Evolutionary conservation across 2,888 invertebrate species (phyloP).

Genomic region (Punctoribates punctum): DNA sequence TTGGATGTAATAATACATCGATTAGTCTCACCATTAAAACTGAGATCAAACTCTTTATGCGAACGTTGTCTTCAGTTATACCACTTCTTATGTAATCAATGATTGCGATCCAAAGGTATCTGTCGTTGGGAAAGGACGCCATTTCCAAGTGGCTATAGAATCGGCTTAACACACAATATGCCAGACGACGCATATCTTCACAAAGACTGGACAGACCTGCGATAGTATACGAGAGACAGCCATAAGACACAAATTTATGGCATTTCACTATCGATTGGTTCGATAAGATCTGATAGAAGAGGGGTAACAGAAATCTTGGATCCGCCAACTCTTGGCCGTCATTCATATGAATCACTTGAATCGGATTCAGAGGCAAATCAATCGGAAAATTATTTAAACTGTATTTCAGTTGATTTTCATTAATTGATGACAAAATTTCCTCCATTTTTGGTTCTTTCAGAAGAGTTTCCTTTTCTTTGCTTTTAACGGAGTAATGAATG

Average conservation of each 20-base stretch:
- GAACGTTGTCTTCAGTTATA: conserved; percentile 27
- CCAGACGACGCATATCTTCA: conserved; percentile 32
- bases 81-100: conserved; percentile 41
- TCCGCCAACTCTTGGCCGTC: background rate
- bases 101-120: conserved; percentile 39
- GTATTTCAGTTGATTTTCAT: conserved; percentile 4
- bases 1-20: conserved; percentile 36
- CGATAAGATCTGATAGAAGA: conserved; percentile 38
- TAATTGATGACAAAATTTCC: conserved; percentile 27
- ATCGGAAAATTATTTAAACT: conserved; percentile 39
- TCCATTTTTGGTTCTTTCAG: conserved; percentile 38
- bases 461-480: conserved; percentile 36
- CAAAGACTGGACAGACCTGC: conserved; percentile 29
- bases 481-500: conserved; percentile 37
- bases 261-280: conserved; percentile 33
- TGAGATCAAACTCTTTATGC: conserved; percentile 14
- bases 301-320: conserved; percentile 40
- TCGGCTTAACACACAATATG: conserved; percentile 23
- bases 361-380: background rate
- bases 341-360: background rate
- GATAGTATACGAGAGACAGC: conserved; percentile 32
- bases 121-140: conserved; percentile 35
- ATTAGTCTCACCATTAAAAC: conserved; percentile 35
- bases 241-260: conserved; percentile 40
- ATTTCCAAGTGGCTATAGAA: conserved; percentile 29